A percentile compares a stretch with the other conserved stretches of the same genome.
phyloP scores from a whole-genome alignment of 2,797 vertebrate genomes.

The Micrastur ruficollis region DNA sequence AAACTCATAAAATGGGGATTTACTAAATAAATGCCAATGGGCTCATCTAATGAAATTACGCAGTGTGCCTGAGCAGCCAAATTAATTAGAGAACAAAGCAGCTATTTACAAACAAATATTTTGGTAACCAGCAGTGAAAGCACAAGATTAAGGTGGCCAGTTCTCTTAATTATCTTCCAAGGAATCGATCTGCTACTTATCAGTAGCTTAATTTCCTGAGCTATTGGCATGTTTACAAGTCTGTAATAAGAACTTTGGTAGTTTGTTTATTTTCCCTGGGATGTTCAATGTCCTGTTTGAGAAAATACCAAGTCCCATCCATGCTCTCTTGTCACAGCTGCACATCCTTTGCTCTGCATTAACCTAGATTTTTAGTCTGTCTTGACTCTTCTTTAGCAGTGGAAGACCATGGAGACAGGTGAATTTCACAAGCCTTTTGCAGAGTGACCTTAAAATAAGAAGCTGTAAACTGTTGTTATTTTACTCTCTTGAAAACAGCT shows the following conservation, averaged over 20 bases:
- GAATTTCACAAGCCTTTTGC: not conserved
- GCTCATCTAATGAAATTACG: not conserved
- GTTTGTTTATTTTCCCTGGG: not conserved
- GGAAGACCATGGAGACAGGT: not conserved
- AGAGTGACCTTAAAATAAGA: not conserved
- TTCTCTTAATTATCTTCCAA: not conserved
- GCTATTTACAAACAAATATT: not conserved
- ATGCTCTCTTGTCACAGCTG: not conserved
- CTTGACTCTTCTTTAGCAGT: not conserved
- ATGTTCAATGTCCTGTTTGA: not conserved
- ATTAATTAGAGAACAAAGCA: not conserved
- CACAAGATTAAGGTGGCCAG: not conserved
- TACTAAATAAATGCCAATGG: conserved; percentile 22
- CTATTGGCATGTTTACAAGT: not conserved
- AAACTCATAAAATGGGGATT: conserved; percentile 28
- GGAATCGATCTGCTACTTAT: not conserved
- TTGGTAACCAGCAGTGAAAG: not conserved
- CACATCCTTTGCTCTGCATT: not conserved
- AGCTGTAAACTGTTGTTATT: not conserved
- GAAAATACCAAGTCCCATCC: not conserved
- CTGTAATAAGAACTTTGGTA: not conserved
- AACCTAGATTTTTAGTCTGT: not conserved
- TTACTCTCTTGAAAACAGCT: not conserved
- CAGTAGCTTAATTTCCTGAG: not conserved
- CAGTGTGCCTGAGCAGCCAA: not conserved